Conservation (phyloP, 2,113 vertebrate genomes). For the Hypocryptadius cinnamomeus region DNA sequence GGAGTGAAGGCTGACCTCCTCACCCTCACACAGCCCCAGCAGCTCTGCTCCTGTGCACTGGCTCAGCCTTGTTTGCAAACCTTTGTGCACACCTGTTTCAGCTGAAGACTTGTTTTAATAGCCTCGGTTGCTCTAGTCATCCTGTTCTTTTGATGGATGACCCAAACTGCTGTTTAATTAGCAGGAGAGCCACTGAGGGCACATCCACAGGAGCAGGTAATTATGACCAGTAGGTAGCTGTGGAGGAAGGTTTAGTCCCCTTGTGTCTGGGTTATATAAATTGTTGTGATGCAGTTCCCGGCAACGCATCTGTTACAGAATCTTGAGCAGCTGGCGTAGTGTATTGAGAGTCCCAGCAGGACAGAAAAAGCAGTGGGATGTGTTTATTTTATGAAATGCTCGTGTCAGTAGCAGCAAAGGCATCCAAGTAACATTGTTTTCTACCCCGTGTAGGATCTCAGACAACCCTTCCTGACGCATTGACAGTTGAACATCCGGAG, state of each 20-base stretch:
- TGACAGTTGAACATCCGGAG: neutral
- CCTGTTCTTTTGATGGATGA: neutral
- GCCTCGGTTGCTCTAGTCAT: neutral
- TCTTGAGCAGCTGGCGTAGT: neutral
- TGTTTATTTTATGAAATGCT: neutral
- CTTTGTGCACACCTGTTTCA: neutral
- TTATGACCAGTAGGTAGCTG: neutral
- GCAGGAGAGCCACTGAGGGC: neutral
- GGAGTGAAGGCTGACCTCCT: neutral
- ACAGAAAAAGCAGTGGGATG: neutral
- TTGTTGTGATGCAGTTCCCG: neutral
- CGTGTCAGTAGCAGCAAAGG: neutral
- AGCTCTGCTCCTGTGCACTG: neutral
- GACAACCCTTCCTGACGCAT: neutral
- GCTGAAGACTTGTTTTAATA: neutral
- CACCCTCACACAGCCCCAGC: neutral
- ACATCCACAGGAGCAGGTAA: neutral
- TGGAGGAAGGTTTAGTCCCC: neutral
- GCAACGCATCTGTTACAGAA: neutral
- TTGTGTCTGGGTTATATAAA: neutral
- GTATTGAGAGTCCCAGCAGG: neutral
- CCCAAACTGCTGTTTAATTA: neutral
- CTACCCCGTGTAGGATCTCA: neutral
- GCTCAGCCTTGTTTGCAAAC: neutral
- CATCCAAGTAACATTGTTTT: neutral